Percentiles rank a stretch among this genome's conserved stretches.
Evolutionary conservation across 2,113 vertebrate species (phyloP).

Genomic region (Lagopus leucura): DNA sequence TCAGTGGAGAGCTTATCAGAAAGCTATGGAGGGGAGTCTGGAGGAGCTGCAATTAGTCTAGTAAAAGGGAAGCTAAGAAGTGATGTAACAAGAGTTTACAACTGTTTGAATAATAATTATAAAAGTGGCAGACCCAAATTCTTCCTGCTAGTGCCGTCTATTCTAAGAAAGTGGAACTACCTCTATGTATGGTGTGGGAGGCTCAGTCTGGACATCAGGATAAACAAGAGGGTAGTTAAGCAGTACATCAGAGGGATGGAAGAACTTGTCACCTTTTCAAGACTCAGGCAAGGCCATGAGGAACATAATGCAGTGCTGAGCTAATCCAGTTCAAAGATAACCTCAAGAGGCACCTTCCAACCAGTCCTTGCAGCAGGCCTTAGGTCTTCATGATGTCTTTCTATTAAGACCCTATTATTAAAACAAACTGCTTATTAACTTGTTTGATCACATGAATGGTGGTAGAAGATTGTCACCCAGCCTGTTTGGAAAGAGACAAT

Average conservation of each 20-base stretch:
- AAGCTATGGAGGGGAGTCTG: background rate
- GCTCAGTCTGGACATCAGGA: background rate
- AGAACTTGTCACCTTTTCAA: background rate
- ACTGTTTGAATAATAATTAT: background rate
- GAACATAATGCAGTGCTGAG: background rate
- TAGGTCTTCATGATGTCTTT: background rate
- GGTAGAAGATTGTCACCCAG: conserved; percentile 46
- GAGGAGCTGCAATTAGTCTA: background rate
- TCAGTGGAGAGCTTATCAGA: background rate
- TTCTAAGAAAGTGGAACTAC: background rate
- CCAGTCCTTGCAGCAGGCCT: background rate
- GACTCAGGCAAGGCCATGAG: background rate
- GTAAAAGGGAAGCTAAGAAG: background rate
- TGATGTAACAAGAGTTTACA: background rate
- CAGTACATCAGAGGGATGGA: background rate
- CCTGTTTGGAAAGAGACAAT: conserved; percentile 29
- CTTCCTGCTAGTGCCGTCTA: background rate
- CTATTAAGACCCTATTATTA: conserved; percentile 40
- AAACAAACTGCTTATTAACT: conserved; percentile 10
- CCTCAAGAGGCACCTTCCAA: background rate
- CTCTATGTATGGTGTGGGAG: background rate
- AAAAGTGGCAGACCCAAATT: background rate
- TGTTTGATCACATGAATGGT: conserved; percentile 15
- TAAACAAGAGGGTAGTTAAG: background rate
- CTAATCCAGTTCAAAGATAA: background rate